Percentiles rank a stretch among this genome's conserved stretches.
phyloP scores from a whole-genome alignment of 2,113 vertebrate species.

The Labeo catla region DNA sequence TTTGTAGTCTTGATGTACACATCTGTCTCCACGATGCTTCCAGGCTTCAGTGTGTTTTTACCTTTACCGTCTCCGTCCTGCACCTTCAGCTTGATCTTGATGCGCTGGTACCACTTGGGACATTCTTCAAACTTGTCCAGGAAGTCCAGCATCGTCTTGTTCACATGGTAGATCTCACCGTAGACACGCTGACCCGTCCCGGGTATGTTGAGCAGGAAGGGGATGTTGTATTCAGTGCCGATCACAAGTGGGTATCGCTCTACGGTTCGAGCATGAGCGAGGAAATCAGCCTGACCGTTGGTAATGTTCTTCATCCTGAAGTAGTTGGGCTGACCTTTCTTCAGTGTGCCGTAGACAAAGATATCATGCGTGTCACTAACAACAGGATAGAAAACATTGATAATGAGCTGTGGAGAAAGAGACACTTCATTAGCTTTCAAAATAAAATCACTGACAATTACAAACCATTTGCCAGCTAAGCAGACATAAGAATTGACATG shows the following conservation, averaged over 20 bases:
- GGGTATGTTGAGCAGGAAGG: conserved; percentile 83
- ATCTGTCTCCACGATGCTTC: conserved; percentile 72
- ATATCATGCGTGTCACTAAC: conserved; percentile 56
- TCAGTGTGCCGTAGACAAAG: conserved; percentile 92
- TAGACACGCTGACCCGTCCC: conserved; percentile 76
- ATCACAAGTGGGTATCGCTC: conserved; percentile 88
- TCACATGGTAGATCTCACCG: conserved; percentile 88
- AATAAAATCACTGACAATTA: no score
- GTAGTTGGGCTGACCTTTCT: conserved; percentile 90
- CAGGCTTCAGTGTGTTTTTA: background rate
- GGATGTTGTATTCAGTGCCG: conserved; percentile 80
- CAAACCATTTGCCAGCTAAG: no score
- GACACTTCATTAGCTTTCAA: no score
- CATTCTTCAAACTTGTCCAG: conserved; percentile 86
- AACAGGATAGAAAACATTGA: no score
- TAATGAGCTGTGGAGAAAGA: no score
- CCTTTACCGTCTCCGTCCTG: conserved; percentile 72
- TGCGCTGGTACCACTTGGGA: conserved; percentile 88
- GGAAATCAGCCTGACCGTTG: conserved; percentile 76
- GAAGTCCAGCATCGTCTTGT: conserved; percentile 86
- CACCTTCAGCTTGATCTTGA: conserved; percentile 72
- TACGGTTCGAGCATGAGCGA: conserved; percentile 74
- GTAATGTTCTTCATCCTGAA: conserved; percentile 71
- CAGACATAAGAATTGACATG: no score
- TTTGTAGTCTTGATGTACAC: conserved; percentile 81